Base-by-base conservation (phyloP, 2,113 vertebrate species). In the Onychorhynchus coronatus region DNA sequence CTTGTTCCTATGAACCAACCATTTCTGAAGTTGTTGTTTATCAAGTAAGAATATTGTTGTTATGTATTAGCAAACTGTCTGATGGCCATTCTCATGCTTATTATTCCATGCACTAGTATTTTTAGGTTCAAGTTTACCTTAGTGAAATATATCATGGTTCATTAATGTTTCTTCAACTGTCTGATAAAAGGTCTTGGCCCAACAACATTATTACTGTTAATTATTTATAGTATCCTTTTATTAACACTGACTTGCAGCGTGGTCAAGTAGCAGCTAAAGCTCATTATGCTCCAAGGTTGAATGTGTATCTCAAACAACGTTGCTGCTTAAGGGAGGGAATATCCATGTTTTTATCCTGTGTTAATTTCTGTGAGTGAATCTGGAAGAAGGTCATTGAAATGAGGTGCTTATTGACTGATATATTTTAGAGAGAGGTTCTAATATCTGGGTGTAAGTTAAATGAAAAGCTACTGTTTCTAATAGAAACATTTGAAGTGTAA, bases 181-280 rank as follows among this genome's bases (percentile, higher is more conserved):
- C 97, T 96, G 98, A 98, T 98, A 90, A 98, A 98, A 98, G 97
- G 97, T 97, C 98, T 98, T 98, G 96, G 96, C 97, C 92, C 95
- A 98, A 98, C 98, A 98, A 98, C 97, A 98, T 98, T 98, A 98
- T 98, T 96, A 97, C 80, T 96, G 96, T 98, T 97, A 98, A 98
- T 98, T 98, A 98, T 98, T 98, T 97, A 97, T 97, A 74, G 90
- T 89, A 59, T 97, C 75, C 96, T 97, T 97, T 97, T 97, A 96
- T 98, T 97, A 96, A 78, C 91, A 84, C 70, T 97, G 95, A 89
- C 94, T 98, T 97, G 89, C 75, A 89, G 31, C 62, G 35, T 94
- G 96, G 96, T 74, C 95, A 66, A 50, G 75, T 6, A 63, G 72
- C 85, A 73, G 44, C 61, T 74, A 49, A 78, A 83, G 41, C 89